Evolutionary conservation across 2,888 invertebrate species (phyloP), one percentile per base, ranked within the genome.

Genomic region (Lasioglossum marginatum): DNA sequence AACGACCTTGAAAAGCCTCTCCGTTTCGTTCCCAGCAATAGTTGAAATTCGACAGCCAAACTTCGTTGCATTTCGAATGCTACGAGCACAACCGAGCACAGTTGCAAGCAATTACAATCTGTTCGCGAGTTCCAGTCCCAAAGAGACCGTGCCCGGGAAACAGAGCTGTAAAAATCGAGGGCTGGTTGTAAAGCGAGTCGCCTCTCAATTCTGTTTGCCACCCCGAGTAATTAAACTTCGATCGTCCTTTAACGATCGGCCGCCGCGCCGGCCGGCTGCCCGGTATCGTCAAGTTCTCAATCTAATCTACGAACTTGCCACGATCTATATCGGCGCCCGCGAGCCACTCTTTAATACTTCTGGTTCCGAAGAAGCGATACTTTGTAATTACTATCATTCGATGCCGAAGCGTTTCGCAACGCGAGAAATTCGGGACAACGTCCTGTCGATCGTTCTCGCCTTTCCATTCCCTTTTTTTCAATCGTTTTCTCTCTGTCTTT

Each of bases 211-310:
- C 40, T 72, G 52, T 52, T 83, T 75, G 48, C 34, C 66, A 31
- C 12, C 74, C 57, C 23, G n/a, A 68, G 73, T 79, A 83, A 72
- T 83, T 81, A 83, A 76, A 45, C 48, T 48, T 40, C 45, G 8
- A 2, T 60, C 48, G 37, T 52, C 40, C 19, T 37, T 81, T 82
- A 70, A 71, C 40, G 75, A 81, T 76, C 63, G 70, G 34, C 10
- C 23, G 45, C 16, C 31, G 31, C 31, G 31, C 31, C 45, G 4
- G 16, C 45, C 45, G 43, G 31, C 4, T 14, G 68, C 45, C 16
- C 37, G 48, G 37, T 68, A 68, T 16, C 45, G 43, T 43, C 63
- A 23, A 77, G 71, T 81, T 71, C 75, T 48, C 66, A 77, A 37
- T 66, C 37, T 60, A 34, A 48, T 73, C 75, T 63, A 48, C 37